Base-by-base conservation (phyloP, 2,888 invertebrate species). In the Scaptomyza reducta region DNA sequence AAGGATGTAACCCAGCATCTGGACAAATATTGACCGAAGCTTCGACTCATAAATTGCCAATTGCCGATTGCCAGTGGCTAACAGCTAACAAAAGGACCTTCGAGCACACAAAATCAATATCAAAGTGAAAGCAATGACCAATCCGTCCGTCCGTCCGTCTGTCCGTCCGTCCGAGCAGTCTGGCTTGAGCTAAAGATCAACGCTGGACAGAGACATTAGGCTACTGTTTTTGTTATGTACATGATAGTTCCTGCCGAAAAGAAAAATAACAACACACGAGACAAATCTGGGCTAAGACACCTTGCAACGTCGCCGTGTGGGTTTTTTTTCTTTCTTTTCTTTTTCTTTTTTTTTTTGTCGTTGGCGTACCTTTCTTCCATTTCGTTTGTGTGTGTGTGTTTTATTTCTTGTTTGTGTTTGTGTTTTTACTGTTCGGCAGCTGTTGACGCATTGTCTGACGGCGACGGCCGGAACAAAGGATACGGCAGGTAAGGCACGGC, bases 111-210 rank as follows among this genome's bases (percentile, higher is more conserved):
- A 50, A 70, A 64, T 64, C 65, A 42, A 64, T 87, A 73, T 82
- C 88, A 71, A 79, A 83, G 76, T 80, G 86, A 88, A 85, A 86
- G 84, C 77, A 83, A 88, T 88, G 86, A 87, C 85, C 85, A 72
- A 40, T 27, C 11, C 27, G 27, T 61, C 51, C 33, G 1, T 33
- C 18, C 50, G 14, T n/a, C n/a, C n/a, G 1, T 33, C 6, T 1
- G 35, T 35, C 45, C 31, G 7, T 47, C 18, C 6, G 49, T 33
- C 29, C 29, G 1, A 6, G 2, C 29, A 6, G 33, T 33, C 35
- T 38, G 18, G 14, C 31, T 53, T 22, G 31, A 40, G 41, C 46
- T 13, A 25, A 40, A 41, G 70, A 64, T 64, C 70, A 57, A 45
- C 9, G 49, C 55, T 62, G 66, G 77, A 82, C 70, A 69, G 74